These are phyloP conservation scores for Nipponia nippon DNA, from an alignment of 2,113 vertebrate species.

Conservation along the genomic window DNA sequence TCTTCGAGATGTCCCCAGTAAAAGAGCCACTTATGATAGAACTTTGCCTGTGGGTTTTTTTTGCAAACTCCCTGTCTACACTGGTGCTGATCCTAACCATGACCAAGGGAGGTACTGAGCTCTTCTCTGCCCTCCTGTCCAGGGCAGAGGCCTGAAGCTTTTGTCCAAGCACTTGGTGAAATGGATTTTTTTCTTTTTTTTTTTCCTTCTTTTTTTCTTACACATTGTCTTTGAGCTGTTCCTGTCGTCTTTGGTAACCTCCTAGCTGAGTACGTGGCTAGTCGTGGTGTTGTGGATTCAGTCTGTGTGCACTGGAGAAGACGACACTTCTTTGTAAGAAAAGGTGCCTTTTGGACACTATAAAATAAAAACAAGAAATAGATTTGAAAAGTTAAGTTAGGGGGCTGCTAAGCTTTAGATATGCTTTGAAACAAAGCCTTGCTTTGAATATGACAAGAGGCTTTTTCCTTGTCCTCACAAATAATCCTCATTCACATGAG, in stretches of 20 bases:
- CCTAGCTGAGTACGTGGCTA: background rate
- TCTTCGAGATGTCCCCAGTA: background rate
- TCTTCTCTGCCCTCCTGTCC: background rate
- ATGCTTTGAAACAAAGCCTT: background rate
- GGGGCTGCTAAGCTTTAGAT: background rate
- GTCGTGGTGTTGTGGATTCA: background rate
- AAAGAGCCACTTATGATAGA: background rate
- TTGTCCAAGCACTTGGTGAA: background rate
- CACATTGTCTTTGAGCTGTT: background rate
- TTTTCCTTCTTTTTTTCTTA: background rate
- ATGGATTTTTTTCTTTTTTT: background rate
- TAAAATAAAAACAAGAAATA: background rate
- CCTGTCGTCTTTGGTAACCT: background rate
- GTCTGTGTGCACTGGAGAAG: background rate
- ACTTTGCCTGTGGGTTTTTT: background rate
- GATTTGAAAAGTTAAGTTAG: background rate
- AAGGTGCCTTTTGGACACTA: background rate
- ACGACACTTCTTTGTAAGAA: background rate
- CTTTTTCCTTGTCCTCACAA: background rate
- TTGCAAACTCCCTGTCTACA: background rate
- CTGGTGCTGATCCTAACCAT: background rate
- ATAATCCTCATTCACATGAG: background rate
- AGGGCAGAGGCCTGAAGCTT: background rate
- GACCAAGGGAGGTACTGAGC: fast-evolving
- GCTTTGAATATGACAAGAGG: background rate